phyloP scores from a whole-genome alignment of 2,888 invertebrate species.

The Stictocephala bisonia region DNA sequence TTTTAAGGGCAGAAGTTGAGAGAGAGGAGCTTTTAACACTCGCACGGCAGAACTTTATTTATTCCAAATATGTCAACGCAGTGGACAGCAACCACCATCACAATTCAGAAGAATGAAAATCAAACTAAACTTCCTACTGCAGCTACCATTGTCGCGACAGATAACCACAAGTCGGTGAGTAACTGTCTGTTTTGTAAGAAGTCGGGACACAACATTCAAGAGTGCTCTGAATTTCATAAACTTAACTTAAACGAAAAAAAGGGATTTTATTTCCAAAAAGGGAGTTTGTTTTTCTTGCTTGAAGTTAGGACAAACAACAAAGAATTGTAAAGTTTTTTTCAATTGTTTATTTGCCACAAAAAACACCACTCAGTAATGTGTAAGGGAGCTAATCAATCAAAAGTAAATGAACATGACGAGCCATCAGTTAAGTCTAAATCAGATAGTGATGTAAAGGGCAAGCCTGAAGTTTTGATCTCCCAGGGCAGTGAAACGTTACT shows the following conservation, averaged over 20 bases:
- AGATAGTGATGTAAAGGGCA: background rate
- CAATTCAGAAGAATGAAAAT: background rate
- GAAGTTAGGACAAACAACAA: slow-evolving; percentile 19
- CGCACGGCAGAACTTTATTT: slow-evolving; percentile 46
- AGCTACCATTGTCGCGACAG: slow-evolving; percentile 49
- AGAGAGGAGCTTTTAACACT: slow-evolving; percentile 55
- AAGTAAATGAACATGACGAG: background rate
- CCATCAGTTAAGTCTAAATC: background rate
- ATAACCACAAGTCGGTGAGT: slow-evolving; percentile 34
- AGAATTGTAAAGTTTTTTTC: slow-evolving; percentile 3
- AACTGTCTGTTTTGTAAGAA: slow-evolving; percentile 58
- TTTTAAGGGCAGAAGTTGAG: slow-evolving; percentile 57
- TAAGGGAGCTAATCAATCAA: background rate
- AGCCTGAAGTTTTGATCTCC: background rate
- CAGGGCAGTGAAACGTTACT: slow-evolving; percentile 1
- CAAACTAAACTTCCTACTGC: slow-evolving; percentile 41
- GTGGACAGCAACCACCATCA: background rate
- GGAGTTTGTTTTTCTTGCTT: slow-evolving; percentile 59
- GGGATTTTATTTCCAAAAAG: slow-evolving; percentile 52
- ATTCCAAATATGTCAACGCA: background rate
- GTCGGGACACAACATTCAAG: slow-evolving; percentile 49
- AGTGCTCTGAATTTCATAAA: slow-evolving; percentile 53
- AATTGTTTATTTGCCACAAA: background rate
- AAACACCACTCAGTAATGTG: slow-evolving; percentile 8
- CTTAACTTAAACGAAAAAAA: slow-evolving; percentile 49